Evolutionary conservation across 2,113 vertebrate genomes (phyloP).

Genomic region (Eublepharis macularius): DNA sequence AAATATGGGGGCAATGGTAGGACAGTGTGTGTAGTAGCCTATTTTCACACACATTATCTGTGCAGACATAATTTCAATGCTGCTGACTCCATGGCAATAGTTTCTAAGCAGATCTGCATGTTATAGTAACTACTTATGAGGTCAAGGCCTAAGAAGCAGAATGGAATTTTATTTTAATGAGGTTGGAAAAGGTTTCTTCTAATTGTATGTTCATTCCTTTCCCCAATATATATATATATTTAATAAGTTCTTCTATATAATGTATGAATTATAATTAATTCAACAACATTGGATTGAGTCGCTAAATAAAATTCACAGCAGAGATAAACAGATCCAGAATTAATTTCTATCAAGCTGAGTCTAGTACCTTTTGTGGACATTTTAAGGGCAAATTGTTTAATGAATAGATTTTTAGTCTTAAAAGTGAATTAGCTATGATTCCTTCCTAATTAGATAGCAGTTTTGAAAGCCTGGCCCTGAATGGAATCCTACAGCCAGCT

Average conservation of each 20-base stretch:
- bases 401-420: background rate
- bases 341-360: constrained; percentile 7
- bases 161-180: constrained; percentile 16
- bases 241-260: constrained; percentile 25
- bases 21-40: background rate
- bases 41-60: background rate
- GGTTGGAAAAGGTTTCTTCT: background rate
- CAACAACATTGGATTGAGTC: constrained; percentile 18
- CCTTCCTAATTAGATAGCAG: background rate
- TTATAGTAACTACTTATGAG: background rate
- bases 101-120: accelerated
- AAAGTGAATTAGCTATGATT: background rate
- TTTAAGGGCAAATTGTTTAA: constrained; percentile 8
- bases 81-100: background rate
- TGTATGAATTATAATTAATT: constrained; percentile 29
- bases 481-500: background rate
- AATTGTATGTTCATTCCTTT: background rate
- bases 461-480: background rate
- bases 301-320: constrained; percentile 13
- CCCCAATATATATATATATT: constrained; percentile 5
- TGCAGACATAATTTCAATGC: background rate
- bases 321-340: constrained; percentile 17
- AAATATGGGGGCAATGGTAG: background rate
- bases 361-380: background rate
- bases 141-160: background rate